Percentiles rank a stretch among this genome's conserved stretches.
phyloP scores from a whole-genome alignment of 1,140 invertebrate genomes.

The Ooceraea biroi region DNA sequence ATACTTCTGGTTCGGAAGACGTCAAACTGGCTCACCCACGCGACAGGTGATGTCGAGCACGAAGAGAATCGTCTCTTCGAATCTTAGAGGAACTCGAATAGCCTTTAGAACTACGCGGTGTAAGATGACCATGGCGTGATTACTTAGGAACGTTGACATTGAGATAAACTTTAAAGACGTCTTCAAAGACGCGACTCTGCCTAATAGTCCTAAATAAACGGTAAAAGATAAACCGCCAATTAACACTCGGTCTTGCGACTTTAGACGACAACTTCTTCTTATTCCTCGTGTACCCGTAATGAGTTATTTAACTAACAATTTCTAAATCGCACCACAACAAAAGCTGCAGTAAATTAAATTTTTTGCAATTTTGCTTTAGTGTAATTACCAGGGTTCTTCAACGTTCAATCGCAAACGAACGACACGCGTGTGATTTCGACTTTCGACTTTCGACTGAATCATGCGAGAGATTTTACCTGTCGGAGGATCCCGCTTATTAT shows the following conservation, averaged over 20 bases:
- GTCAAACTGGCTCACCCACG: slow-evolving; percentile 69
- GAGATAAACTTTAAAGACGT: slow-evolving; percentile 16
- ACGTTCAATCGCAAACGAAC: not conserved
- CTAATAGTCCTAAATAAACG: slow-evolving; percentile 26
- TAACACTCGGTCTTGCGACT: not conserved
- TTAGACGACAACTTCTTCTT: too few relatives aligned
- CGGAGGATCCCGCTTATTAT: slow-evolving; percentile 22
- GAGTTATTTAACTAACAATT: too few relatives aligned
- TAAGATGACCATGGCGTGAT: slow-evolving; percentile 41
- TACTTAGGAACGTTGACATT: slow-evolving; percentile 21
- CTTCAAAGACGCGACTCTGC: not conserved
- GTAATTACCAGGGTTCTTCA: not conserved
- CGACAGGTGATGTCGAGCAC: slow-evolving; percentile 63
- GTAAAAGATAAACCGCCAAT: not conserved
- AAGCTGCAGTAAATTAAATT: too few relatives aligned
- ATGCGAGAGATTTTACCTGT: slow-evolving; percentile 21
- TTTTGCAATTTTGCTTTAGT: not conserved
- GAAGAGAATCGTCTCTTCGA: not conserved
- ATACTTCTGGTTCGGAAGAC: slow-evolving; percentile 36
- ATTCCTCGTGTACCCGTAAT: too few relatives aligned
- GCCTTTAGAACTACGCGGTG: not conserved
- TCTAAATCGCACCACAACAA: too few relatives aligned
- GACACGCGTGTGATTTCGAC: too few relatives aligned
- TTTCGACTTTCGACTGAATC: not conserved
- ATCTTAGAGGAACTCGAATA: not conserved